Evolutionary conservation across 2,113 vertebrate species (phyloP), one percentile per base, ranked within the genome.

Genomic region (Sciurus niger): DNA sequence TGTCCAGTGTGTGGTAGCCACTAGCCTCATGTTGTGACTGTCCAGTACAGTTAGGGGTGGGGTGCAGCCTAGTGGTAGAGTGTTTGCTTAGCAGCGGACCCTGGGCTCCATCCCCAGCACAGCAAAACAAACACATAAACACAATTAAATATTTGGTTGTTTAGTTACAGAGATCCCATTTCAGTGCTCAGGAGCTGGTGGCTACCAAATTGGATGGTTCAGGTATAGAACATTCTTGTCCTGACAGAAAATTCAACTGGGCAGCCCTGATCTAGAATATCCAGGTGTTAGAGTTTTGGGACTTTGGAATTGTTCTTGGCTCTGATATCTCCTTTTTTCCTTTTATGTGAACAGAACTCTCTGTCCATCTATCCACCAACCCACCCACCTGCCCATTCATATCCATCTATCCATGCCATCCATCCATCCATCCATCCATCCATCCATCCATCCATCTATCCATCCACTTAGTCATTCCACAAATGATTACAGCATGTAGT

Each of bases 21-120:
- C 2, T 4, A 6, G 20, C 17, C 3, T 2, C 82, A 7, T 1
- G 30, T 51, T 28, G 43, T 77, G 73, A 55, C 40, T 14, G 0
- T 34, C 51, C 32, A 70, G 18, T 63, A 43, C 37, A 76, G 2
- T 40, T 34, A 25, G 18, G 7, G 6, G 40, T n/a, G 5, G 43
- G 18, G 7, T 60, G 12, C 32, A 11, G 18, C 9, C 63, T 55
- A 24, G 73, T 11, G 22, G 32, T 78, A 3, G 30, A 51, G 14
- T 10, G 43, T 22, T 28, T 37, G 16, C 32, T 43, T 37, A 18
- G 58, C 30, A 6, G 12, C 37, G 58, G 28, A 28, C 53, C 51
- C 28, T 60, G 53, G 18, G 3, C 60, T 88, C n/a, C 9, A 11
- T 18, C 28, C 72, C 14, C 22, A 63, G 17, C 55, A 48, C 58